Percentiles rank a stretch among this genome's conserved stretches.
phyloP scores from a whole-genome alignment of 2,888 invertebrate genomes.

The Sarcophaga subvicina region DNA sequence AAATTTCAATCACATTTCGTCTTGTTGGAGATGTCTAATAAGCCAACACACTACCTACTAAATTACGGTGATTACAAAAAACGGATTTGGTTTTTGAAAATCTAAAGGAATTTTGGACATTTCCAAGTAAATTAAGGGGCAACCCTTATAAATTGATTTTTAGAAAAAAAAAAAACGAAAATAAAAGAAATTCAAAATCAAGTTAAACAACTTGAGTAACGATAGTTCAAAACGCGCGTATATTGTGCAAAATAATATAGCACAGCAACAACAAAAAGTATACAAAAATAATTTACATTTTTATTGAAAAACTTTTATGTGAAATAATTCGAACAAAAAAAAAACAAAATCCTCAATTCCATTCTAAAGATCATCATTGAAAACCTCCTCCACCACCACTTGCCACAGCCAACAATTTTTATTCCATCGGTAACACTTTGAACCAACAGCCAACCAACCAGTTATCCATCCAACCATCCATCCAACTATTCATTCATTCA shows the following conservation, averaged over 20 bases:
- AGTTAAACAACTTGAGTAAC: background rate
- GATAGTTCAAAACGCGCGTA: constrained; percentile 44
- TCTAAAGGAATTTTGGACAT: too few relatives aligned
- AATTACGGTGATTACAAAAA: too few relatives aligned
- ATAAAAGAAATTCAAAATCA: background rate
- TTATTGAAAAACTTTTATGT: constrained; percentile 74
- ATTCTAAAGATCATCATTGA: background rate
- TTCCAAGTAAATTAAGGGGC: background rate
- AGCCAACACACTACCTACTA: too few relatives aligned
- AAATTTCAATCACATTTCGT: too few relatives aligned
- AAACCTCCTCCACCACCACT: background rate
- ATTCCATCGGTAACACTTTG: background rate
- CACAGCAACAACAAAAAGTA: constrained; percentile 33
- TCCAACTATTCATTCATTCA: background rate
- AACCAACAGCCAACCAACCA: background rate
- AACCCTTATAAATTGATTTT: constrained; percentile 31
- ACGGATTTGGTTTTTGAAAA: too few relatives aligned
- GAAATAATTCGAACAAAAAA: constrained; percentile 67
- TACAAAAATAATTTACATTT: constrained; percentile 73
- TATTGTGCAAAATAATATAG: constrained; percentile 20
- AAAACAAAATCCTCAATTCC: constrained; percentile 37
- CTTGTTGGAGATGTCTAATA: too few relatives aligned
- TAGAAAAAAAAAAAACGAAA: background rate
- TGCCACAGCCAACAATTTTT: background rate
- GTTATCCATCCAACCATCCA: background rate